phyloP scores from a whole-genome alignment of 2,888 invertebrate genomes.

The Arctia plantaginis region DNA sequence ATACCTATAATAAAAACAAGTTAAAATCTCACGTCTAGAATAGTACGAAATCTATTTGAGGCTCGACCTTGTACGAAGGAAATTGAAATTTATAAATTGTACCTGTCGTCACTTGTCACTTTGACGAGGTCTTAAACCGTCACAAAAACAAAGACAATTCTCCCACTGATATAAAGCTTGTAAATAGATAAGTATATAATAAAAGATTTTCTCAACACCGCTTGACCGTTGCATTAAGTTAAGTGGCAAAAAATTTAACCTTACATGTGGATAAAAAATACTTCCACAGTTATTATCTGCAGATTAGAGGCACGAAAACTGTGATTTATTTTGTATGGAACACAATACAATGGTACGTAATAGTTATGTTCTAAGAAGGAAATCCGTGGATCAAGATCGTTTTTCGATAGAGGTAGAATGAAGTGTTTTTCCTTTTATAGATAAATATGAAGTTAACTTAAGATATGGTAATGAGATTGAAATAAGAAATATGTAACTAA shows the following conservation, averaged over 20 bases:
- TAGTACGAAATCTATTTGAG: slow-evolving; percentile 44
- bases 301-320: slow-evolving; percentile 42
- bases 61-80: slow-evolving; percentile 46
- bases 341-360: slow-evolving; percentile 20
- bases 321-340: slow-evolving; percentile 20
- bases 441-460: background rate
- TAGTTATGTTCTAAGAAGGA: slow-evolving; percentile 16
- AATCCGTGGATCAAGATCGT: slow-evolving; percentile 11
- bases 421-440: slow-evolving; percentile 21
- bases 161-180: slow-evolving; percentile 33
- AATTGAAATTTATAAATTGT: slow-evolving; percentile 54
- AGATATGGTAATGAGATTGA: background rate
- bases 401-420: slow-evolving; percentile 17
- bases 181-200: background rate
- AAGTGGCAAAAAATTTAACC: slow-evolving; percentile 51
- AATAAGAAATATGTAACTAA: background rate
- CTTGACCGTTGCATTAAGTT: slow-evolving; percentile 39
- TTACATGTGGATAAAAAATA: slow-evolving; percentile 42
- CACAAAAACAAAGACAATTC: slow-evolving; percentile 33
- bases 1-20: slow-evolving; percentile 11
- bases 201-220: background rate
- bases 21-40: slow-evolving; percentile 21
- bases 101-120: slow-evolving; percentile 50
- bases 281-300: slow-evolving; percentile 46
- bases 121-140: slow-evolving; percentile 55